Evolutionary conservation across 2,797 vertebrate species (phyloP), one percentile per base, ranked within the genome.

Genomic region (Bovichtus diacanthus): DNA sequence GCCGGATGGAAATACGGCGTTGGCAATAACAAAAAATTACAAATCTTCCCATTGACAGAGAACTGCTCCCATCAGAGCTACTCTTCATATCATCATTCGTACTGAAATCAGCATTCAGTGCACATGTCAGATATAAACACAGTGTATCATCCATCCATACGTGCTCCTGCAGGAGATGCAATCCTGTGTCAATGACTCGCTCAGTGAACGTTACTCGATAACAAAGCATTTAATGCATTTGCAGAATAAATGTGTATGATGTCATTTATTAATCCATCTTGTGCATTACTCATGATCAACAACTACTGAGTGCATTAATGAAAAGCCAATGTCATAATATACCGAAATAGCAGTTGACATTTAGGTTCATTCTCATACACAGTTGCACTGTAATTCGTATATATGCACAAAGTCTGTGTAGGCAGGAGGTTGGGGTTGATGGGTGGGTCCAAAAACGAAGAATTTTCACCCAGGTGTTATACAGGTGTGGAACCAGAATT

Each of bases 1-100:
- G 15, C 58, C 59, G 38, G 70, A 88, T 84, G 75, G 67, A 80
- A 78, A 89, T 25, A n/a, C n/a, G n/a, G 56, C 21, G 3, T 21
- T 2, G 25, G 65, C n/a, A 53, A 71, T 73, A 69, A 18, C 10
- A 39, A 23, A 74, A 60, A 72, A 61, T 58, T 54, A 72, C 51
- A 63, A 69, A 75, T 76, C 55, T 74, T 31, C 27, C 34, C 29
- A 50, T 6, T 55, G 49, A 71, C 66, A 47, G 34, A 64, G 39
- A 69, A 39, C 13, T 21, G 60, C 29, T 50, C 66, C 39, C 43
- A 53, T 56, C 10, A 53, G 41, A 56, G 63, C 54, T 10, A 1
- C 41, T 73, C 27, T 12, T 44, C 19, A n/a, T 58, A 3, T 59
- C 13, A 31, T 70, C 63, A 60, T 34, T 3, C n/a, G 18, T 8